Percentiles rank a stretch among this genome's conserved stretches.
Evolutionary conservation across 2,888 invertebrate species (phyloP).

Genomic region (Dolomedes plantarius): DNA sequence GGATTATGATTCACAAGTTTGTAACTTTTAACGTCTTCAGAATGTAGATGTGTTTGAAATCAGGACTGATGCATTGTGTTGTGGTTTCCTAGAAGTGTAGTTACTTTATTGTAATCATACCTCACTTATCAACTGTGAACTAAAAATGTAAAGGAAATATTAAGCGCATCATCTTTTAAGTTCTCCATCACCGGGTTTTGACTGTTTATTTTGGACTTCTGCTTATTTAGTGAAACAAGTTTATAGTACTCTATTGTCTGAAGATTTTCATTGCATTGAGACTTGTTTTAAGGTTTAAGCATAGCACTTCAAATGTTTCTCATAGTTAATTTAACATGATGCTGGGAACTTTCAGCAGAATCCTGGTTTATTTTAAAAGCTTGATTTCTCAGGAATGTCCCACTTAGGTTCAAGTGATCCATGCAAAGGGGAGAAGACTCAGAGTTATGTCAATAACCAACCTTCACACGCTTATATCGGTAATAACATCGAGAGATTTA

Average conservation of each 20-base stretch:
- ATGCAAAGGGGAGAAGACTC: slow-evolving; percentile 63
- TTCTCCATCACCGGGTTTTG: background rate
- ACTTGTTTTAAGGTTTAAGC: background rate
- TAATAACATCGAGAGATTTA: slow-evolving; percentile 34
- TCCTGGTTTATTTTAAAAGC: slow-evolving; percentile 31
- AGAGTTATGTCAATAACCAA: slow-evolving; percentile 39
- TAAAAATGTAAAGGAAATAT: slow-evolving; percentile 3
- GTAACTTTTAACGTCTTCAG: background rate
- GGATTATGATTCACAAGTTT: background rate
- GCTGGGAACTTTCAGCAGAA: slow-evolving; percentile 36
- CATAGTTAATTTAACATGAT: slow-evolving; percentile 33
- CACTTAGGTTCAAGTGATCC: slow-evolving; percentile 52
- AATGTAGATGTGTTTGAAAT: background rate
- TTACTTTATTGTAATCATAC: background rate
- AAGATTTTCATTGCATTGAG: no score
- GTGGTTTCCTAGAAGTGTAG: background rate
- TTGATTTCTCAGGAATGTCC: slow-evolving; percentile 64
- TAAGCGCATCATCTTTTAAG: background rate
- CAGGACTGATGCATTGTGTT: background rate
- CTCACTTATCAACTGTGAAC: background rate
- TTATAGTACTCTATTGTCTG: no score
- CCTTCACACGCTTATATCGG: slow-evolving; percentile 31
- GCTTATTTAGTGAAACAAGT: background rate
- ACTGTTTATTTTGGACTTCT: slow-evolving; percentile 20
- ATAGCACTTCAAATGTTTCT: slow-evolving; percentile 17